A percentile compares a stretch with the other conserved stretches of the same genome.
These are phyloP conservation scores for Philereme transversata DNA, from an alignment of 2,888 invertebrate genomes.

Conservation along the genomic window DNA sequence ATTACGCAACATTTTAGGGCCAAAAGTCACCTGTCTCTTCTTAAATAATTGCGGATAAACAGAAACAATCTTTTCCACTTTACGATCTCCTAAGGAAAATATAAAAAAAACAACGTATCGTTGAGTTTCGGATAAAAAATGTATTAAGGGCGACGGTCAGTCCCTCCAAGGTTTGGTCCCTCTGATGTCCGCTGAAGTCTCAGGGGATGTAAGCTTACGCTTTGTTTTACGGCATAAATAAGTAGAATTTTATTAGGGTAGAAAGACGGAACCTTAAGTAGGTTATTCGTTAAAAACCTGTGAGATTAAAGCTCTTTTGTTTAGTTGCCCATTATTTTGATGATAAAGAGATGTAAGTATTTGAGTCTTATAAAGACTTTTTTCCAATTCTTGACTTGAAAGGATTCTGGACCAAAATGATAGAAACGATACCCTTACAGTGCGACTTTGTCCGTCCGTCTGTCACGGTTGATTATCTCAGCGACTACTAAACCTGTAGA, in stretches of 20 bases:
- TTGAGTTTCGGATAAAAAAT: constrained; percentile 59
- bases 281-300: constrained; percentile 18
- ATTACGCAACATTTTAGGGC: background rate
- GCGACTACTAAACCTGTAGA: too few relatives aligned
- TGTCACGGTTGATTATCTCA: too few relatives aligned
- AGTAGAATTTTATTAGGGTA: constrained; percentile 40
- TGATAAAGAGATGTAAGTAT: background rate
- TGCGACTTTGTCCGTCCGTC: too few relatives aligned
- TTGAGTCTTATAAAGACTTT: too few relatives aligned
- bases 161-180: constrained; percentile 35
- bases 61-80: constrained; percentile 49
- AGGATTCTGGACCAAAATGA: too few relatives aligned
- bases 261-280: constrained; percentile 21
- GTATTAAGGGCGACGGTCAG: constrained; percentile 59
- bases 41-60: constrained; percentile 38
- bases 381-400: too few relatives aligned
- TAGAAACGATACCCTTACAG: too few relatives aligned
- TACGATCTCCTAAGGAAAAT: constrained; percentile 48
- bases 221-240: constrained; percentile 55
- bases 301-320: constrained; percentile 5
- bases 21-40: constrained; percentile 16
- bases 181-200: constrained; percentile 40
- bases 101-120: constrained; percentile 51
- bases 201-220: constrained; percentile 51
- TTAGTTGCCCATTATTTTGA: background rate